Base-by-base conservation (phyloP, 2,797 vertebrate species). In the Lithobates pipiens region DNA sequence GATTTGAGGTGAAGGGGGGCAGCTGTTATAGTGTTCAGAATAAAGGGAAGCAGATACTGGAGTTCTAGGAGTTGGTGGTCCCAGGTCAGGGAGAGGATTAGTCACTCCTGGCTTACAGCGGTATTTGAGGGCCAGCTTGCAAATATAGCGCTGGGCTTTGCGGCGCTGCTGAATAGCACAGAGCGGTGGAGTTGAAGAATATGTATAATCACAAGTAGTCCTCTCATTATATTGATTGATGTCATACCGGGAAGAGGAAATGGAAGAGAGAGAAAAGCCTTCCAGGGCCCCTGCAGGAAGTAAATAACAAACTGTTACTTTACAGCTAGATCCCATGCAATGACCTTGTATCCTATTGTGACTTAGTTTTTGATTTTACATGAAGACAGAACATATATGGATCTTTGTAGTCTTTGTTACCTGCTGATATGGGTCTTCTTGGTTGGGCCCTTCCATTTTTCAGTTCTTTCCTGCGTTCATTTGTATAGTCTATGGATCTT, bases 101-200 rank as follows among this genome's bases (percentile, higher is more conserved):
- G 54, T n/a, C 11, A n/a, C 39, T 21, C 85, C 80, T 10, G 87
- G 86, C 5, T 92, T 89, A 88, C 94, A 93, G 3, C 88, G 91
- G 76, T 88, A 89, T 81, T 94, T 94, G n/a, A 92, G 92, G 80
- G 94, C 96, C 89, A 97, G 90, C 72, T 93, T 92, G 75, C 91
- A 91, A 71, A 97, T 95, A 88, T 96, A 97, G 89, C 94, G 94
- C 87, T 96, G 96, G 70, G 96, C 85, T 54, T 93, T 94, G 46
- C 91, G 94, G 34, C 93, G 76, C 10, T 93, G 94, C 39, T 86
- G 90, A 83, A 88, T 88, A 0, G 23, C 68, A 9, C 76, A 78
- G 50, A 74, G 81, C 0, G 25, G 10, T 13, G 63, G 77, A 10
- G 78, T 29, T n/a, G 32, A 50, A 10, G 61, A n/a, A 23, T 3